These are phyloP conservation scores for Phengaris arion DNA, from an alignment of 2,888 invertebrate genomes.

Conservation along the genomic window DNA sequence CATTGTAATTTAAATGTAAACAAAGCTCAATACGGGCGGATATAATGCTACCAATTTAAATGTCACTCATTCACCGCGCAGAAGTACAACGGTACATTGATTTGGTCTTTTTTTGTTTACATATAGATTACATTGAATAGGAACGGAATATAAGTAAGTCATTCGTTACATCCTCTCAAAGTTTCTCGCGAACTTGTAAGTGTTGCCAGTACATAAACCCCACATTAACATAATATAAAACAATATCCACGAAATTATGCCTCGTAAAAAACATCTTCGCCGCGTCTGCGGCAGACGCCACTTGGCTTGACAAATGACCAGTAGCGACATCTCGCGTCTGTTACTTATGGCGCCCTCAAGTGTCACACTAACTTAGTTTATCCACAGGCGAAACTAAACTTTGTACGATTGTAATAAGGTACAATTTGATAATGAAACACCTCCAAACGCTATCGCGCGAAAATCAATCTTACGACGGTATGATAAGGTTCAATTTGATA, in stretches of 20 bases:
- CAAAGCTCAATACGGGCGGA: too few species aligned
- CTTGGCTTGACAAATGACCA: constrained; percentile 74
- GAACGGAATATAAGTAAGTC: too few species aligned
- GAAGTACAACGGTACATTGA: too few species aligned
- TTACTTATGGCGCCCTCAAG: constrained; percentile 72
- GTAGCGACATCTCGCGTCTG: constrained; percentile 67
- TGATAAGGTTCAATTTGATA: constrained; percentile 31
- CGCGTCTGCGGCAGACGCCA: constrained; percentile 65
- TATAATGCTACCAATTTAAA: too few species aligned
- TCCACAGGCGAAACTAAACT: constrained; percentile 35
- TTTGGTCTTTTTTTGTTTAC: too few species aligned
- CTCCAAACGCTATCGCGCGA: constrained; percentile 8
- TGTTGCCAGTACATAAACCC: constrained; percentile 19
- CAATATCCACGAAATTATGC: constrained; percentile 19
- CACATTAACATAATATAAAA: constrained; percentile 26
- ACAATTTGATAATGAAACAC: neutral
- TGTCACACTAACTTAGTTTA: constrained; percentile 44
- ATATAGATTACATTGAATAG: too few species aligned
- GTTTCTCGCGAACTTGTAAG: constrained; percentile 15
- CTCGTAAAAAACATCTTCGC: constrained; percentile 66
- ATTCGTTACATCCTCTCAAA: too few species aligned
- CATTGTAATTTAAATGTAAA: too few species aligned
- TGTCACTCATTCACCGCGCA: too few species aligned
- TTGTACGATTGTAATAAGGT: constrained; percentile 31
- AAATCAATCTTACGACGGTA: constrained; percentile 33